Conservation (phyloP, 2,113 vertebrate species). For the Malurus alboscapulatus region DNA sequence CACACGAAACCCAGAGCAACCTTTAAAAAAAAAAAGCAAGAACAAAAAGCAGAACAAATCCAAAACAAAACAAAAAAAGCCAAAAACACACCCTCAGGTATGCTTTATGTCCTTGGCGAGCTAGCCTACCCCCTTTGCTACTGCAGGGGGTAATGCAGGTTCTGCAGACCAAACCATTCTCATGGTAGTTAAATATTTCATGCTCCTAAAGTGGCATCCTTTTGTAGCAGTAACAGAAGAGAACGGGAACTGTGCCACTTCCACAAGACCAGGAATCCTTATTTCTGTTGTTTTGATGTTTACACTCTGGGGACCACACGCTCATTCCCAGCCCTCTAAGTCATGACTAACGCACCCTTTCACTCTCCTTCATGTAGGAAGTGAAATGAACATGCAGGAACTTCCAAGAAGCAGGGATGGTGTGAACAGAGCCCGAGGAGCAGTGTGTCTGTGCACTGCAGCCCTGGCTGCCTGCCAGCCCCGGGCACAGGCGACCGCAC, state of each 20-base stretch:
- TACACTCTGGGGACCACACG: background rate
- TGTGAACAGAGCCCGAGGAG: accelerated
- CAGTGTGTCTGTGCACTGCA: background rate
- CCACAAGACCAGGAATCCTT: background rate
- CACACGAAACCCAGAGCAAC: background rate
- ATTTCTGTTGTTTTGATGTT: background rate
- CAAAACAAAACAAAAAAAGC: background rate
- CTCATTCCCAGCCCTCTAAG: background rate
- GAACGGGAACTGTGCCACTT: background rate
- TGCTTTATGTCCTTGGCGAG: background rate
- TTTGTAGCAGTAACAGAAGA: background rate
- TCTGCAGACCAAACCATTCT: background rate
- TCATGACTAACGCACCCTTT: background rate
- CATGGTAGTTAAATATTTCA: background rate
- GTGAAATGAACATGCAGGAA: background rate
- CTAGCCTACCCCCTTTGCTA: accelerated
- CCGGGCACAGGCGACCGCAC: accelerated
- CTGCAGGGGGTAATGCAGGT: background rate
- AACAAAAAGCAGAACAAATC: no score
- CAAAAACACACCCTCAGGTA: background rate
- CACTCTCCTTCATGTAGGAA: background rate
- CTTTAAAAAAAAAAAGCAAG: accelerated
- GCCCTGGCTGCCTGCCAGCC: background rate
- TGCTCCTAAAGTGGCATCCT: background rate
- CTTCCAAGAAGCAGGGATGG: accelerated